phyloP scores from a whole-genome alignment of 2,888 invertebrate genomes.

The Helobdella robusta region DNA sequence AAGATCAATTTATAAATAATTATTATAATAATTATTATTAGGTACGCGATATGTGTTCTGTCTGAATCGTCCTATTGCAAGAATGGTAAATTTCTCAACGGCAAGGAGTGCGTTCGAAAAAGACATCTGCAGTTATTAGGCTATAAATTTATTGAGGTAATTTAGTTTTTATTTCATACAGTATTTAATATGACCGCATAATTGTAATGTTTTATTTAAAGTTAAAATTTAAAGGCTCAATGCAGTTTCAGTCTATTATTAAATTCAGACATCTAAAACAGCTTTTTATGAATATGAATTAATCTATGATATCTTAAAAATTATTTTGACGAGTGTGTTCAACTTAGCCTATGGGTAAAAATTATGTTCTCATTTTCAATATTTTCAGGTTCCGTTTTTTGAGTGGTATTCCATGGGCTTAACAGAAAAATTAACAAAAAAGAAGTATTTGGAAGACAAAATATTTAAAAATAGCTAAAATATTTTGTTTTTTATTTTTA shows the following conservation, averaged over 20 bases:
- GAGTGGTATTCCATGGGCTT: constrained; percentile 32
- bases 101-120: constrained; percentile 18
- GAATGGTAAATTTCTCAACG: constrained; percentile 26
- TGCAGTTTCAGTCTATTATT: too few relatives aligned
- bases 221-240: too few relatives aligned
- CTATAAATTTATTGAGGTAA: constrained; percentile 30
- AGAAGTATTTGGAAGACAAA: constrained; percentile 27
- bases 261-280: too few relatives aligned
- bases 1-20: too few relatives aligned
- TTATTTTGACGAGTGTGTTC: neutral
- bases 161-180: neutral
- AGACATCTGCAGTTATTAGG: constrained; percentile 29
- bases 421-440: constrained; percentile 25
- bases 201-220: too few relatives aligned
- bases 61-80: constrained; percentile 27
- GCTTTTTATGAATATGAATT: neutral
- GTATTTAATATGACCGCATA: neutral
- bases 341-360: neutral
- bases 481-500: too few relatives aligned
- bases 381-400: constrained; percentile 28
- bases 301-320: neutral
- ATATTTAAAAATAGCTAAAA: too few relatives aligned
- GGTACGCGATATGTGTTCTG: constrained; percentile 21
- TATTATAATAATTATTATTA: neutral
- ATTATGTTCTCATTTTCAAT: neutral